Conservation (phyloP, 2,113 vertebrate genomes). For the Oceanodroma tethys region DNA sequence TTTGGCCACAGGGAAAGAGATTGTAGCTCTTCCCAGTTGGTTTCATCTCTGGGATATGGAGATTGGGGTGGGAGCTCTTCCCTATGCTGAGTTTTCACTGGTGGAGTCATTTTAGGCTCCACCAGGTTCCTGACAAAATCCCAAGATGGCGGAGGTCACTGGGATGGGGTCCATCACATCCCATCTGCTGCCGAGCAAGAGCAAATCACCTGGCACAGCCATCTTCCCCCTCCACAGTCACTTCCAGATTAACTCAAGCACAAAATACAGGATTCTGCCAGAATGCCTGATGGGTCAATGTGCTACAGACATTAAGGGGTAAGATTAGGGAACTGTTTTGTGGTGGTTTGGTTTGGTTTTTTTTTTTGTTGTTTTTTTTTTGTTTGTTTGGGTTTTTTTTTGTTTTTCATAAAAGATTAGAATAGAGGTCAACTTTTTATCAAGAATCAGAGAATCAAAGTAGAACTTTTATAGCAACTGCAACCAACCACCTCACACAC, state of each 20-base stretch:
- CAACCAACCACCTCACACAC: not conserved
- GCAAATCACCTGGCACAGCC: not conserved
- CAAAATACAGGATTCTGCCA: not conserved
- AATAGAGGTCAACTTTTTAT: not conserved
- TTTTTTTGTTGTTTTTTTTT: not conserved
- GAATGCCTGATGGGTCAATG: not conserved
- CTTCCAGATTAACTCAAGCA: not conserved
- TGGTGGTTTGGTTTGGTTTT: too few species aligned
- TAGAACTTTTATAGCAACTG: not conserved
- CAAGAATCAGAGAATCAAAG: not conserved
- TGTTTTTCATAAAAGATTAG: not conserved
- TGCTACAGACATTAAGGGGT: not conserved
- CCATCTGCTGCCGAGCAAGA: not conserved
- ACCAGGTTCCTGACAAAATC: not conserved
- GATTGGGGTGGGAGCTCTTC: not conserved
- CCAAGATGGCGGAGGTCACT: not conserved
- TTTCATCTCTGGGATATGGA: not conserved
- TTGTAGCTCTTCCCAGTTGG: not conserved
- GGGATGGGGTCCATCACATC: not conserved
- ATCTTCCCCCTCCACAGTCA: accelerated
- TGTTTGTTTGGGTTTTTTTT: too few species aligned
- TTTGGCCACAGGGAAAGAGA: not conserved
- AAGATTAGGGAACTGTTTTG: not conserved
- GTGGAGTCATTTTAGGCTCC: not conserved
- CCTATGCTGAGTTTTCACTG: not conserved